phyloP scores from a whole-genome alignment of 2,888 invertebrate genomes.

The Mamestra brassicae region DNA sequence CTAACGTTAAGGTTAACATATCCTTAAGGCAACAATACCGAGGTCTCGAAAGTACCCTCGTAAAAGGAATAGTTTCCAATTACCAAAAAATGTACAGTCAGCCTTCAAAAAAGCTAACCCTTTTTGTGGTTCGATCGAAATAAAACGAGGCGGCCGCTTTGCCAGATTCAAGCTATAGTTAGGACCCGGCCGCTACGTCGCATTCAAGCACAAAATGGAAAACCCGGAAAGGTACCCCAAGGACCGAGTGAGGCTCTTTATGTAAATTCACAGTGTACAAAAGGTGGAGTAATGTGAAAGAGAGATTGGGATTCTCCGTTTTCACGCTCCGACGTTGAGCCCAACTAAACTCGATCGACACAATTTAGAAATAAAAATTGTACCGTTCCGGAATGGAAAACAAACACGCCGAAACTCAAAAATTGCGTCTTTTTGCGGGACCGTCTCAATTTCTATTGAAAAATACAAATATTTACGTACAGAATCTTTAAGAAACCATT shows the following conservation, averaged over 20 bases:
- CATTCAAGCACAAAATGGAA: conserved; percentile 88
- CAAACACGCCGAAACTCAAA: conserved; percentile 67
- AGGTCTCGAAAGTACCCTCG: conserved; percentile 59
- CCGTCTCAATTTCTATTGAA: conserved; percentile 59
- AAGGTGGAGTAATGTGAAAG: conserved; percentile 85
- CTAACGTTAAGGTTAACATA: conserved; percentile 52
- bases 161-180: conserved; percentile 80
- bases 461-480: conserved; percentile 48
- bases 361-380: conserved; percentile 75
- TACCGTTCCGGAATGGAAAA: conserved; percentile 70
- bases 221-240: conserved; percentile 87
- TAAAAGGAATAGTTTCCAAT: conserved; percentile 71
- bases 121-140: conserved; percentile 80
- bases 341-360: conserved; percentile 72
- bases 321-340: conserved; percentile 76
- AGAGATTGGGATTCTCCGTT: conserved; percentile 83
- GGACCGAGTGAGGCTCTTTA: conserved; percentile 86
- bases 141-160: conserved; percentile 81
- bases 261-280: conserved; percentile 87
- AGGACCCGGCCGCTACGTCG: conserved; percentile 77
- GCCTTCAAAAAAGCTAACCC: conserved; percentile 67
- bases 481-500: conserved; percentile 27
- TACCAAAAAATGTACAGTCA: conserved; percentile 71
- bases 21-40: conserved; percentile 50
- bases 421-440: conserved; percentile 44